phyloP scores from a whole-genome alignment of 1,140 invertebrate genomes.

The Caerostris extrusa region DNA sequence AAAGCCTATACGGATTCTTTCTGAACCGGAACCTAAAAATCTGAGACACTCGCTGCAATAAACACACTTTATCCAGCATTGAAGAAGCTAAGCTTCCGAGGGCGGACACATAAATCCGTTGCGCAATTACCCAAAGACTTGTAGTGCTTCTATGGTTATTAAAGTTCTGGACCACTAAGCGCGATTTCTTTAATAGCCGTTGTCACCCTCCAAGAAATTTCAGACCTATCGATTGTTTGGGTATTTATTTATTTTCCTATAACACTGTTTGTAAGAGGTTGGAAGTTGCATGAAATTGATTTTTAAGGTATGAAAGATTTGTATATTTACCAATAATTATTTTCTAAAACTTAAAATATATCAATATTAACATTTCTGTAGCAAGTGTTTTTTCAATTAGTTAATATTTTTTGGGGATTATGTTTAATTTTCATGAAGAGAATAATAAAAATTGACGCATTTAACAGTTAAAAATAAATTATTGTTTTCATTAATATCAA shows the following conservation, averaged over 20 bases:
- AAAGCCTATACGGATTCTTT: not conserved
- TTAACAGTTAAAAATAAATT: too few species aligned
- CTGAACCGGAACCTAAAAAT: not conserved
- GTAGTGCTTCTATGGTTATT: not conserved
- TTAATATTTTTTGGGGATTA: too few species aligned
- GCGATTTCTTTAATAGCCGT: conserved; percentile 49
- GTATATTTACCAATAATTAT: too few species aligned
- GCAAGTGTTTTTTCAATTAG: too few species aligned
- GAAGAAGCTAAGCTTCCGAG: not conserved
- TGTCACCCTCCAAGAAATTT: conserved; percentile 34
- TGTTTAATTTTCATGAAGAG: too few species aligned
- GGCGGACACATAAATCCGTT: conserved; percentile 12
- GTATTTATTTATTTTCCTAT: not conserved
- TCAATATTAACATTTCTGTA: too few species aligned
- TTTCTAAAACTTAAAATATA: too few species aligned
- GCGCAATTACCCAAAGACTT: conserved; percentile 42
- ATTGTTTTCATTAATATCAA: too few species aligned
- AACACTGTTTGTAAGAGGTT: too few species aligned
- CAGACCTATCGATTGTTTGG: not conserved
- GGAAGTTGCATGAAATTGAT: too few species aligned
- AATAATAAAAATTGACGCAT: too few species aligned
- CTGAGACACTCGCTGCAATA: not conserved
- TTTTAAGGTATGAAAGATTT: too few species aligned
- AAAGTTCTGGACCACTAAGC: conserved; percentile 51
- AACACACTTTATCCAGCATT: not conserved